Conservation (phyloP, 2,888 invertebrate species). For the Cheilosia pagana region DNA sequence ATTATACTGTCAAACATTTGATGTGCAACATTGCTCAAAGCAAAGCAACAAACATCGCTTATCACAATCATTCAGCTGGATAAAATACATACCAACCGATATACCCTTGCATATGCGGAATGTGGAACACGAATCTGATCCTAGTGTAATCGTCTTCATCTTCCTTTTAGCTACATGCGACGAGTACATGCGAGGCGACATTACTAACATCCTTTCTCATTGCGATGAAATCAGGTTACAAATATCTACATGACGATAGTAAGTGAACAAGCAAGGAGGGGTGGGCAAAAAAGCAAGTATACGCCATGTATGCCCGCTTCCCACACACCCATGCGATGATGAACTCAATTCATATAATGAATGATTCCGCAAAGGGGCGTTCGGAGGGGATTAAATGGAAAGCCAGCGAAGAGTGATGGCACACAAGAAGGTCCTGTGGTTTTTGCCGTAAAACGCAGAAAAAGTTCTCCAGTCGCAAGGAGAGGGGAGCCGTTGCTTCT, state of each 20-base stretch:
- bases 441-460: conserved; percentile 13
- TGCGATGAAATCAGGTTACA: conserved; percentile 69
- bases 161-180: conserved; percentile 25
- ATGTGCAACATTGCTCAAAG: conserved; percentile 70
- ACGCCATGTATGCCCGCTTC: conserved; percentile 10
- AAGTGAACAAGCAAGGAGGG: conserved; percentile 1
- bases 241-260: conserved; percentile 56
- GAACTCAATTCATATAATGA: conserved; percentile 71
- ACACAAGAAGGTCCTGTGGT: conserved; percentile 48
- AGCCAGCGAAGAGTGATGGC: conserved; percentile 51
- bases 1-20: conserved; percentile 64
- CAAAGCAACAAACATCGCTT: conserved; percentile 68
- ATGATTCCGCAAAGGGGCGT: conserved; percentile 52
- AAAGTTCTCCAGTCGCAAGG: not conserved
- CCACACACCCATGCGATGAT: conserved; percentile 59
- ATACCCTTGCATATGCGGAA: conserved; percentile 28
- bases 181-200: conserved; percentile 50
- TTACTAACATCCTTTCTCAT: conserved; percentile 60
- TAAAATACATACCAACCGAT: conserved; percentile 18
- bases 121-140: conserved; percentile 63
- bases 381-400: conserved; percentile 15
- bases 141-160: conserved; percentile 59
- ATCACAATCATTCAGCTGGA: conserved; percentile 57
- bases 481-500: conserved; percentile 26
- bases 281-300: conserved; percentile 15